Conservation (phyloP, 2,888 invertebrate species). For the Watsonalla binaria region DNA sequence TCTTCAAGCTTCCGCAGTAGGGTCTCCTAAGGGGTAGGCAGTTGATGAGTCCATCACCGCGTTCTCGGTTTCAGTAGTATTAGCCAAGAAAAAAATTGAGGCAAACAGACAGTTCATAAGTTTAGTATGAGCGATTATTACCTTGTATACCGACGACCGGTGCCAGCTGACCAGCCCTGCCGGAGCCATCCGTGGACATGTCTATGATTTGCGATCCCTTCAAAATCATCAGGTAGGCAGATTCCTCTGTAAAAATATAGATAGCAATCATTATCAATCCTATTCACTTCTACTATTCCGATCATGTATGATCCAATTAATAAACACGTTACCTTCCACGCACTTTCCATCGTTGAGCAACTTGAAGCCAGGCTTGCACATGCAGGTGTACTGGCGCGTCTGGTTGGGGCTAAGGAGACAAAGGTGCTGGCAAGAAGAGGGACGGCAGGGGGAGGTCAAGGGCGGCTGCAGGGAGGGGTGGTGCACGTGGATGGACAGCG, state of each 20-base stretch:
- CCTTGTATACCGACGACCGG: conserved; percentile 90
- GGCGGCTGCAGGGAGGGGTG: conserved; percentile 96
- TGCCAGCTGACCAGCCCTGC: conserved; percentile 87
- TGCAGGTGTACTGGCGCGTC: conserved; percentile 87
- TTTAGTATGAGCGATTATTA: conserved; percentile 14
- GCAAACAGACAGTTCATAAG: too few relatives aligned
- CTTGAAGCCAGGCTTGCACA: conserved; percentile 93
- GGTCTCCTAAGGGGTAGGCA: too few relatives aligned
- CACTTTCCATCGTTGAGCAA: conserved; percentile 83
- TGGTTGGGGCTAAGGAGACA: conserved; percentile 92
- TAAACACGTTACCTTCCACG: conserved; percentile 71
- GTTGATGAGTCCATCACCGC: too few relatives aligned
- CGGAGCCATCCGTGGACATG: conserved; percentile 86
- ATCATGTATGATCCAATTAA: not conserved
- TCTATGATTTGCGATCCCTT: conserved; percentile 94
- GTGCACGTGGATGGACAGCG: conserved; percentile 95
- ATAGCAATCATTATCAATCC: not conserved
- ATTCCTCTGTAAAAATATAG: conserved; percentile 81
- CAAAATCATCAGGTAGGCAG: conserved; percentile 92
- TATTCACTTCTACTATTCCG: not conserved
- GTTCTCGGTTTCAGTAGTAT: not conserved
- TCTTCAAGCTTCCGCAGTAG: too few relatives aligned
- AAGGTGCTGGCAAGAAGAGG: conserved; percentile 87
- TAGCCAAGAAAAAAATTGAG: not conserved
- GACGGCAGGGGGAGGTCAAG: conserved; percentile 85